Percentiles rank a stretch among this genome's conserved stretches.
Evolutionary conservation across 2,797 vertebrate genomes (phyloP).

Genomic region (Gambusia yucatana): DNA sequence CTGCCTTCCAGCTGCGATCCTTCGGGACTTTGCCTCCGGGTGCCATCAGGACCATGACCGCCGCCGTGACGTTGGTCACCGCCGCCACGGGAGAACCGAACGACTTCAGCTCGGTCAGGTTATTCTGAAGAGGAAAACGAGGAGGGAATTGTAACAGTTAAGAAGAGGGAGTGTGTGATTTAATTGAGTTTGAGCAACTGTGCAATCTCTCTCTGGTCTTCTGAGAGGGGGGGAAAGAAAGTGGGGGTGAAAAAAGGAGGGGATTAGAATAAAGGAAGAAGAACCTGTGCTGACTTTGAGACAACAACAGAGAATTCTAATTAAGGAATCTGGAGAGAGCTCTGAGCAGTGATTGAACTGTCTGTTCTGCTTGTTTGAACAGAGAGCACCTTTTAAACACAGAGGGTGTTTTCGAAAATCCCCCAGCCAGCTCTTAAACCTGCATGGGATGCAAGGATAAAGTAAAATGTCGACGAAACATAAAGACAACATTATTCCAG

Average conservation of each 20-base stretch:
- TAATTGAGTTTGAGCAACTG: slow-evolving; percentile 60
- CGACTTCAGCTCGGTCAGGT: slow-evolving; percentile 94
- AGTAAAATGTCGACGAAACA: slow-evolving; percentile 52
- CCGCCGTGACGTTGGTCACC: slow-evolving; percentile 92
- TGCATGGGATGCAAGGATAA: slow-evolving; percentile 53
- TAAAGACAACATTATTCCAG: slow-evolving; percentile 54
- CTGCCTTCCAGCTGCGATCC: slow-evolving; percentile 95
- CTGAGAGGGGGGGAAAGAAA: slow-evolving; percentile 4
- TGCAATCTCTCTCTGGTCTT: slow-evolving; percentile 43
- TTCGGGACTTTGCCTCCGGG: slow-evolving; percentile 88
- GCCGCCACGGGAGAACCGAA: slow-evolving; percentile 90
- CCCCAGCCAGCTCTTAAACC: slow-evolving; percentile 60
- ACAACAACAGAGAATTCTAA: slow-evolving; percentile 73
- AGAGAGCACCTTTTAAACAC: slow-evolving; percentile 71
- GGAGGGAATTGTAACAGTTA: slow-evolving; percentile 20
- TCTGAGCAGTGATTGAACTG: slow-evolving; percentile 68
- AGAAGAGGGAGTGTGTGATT: slow-evolving; percentile 37
- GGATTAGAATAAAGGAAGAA: slow-evolving; percentile 50
- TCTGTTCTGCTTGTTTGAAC: slow-evolving; percentile 75
- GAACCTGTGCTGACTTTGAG: slow-evolving; percentile 69
- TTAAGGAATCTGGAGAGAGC: slow-evolving; percentile 71
- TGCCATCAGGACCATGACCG: slow-evolving; percentile 92
- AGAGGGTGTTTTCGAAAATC: slow-evolving; percentile 62
- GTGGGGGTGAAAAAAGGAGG: slow-evolving; percentile 15
- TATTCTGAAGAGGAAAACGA: slow-evolving; percentile 81